Evolutionary conservation across 2,797 vertebrate genomes (phyloP), one percentile per base, ranked within the genome.

Genomic region (Menidia menidia): DNA sequence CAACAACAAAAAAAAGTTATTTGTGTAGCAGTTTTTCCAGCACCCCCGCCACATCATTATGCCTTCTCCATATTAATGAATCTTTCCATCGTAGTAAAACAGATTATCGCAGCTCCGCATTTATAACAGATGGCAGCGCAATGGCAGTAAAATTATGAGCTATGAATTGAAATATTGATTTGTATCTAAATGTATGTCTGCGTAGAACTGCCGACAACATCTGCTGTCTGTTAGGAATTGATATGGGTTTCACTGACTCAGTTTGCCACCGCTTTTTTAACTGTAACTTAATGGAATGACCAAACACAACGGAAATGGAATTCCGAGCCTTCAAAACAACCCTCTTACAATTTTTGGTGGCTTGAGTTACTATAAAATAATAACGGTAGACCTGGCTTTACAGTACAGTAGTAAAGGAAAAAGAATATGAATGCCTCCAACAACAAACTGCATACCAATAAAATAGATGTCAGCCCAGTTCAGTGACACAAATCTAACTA

Each of bases 131-230:
- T 60, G 64, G 39, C 71, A 76, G 61, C 71, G 68, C 87, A 85
- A 87, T 81, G 72, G 32, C 71, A 70, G 70, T 63, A 69, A 77
- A 82, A 89, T 91, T 88, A 90, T 80, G 73, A 82, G 78, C 82
- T 79, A 82, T 82, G 77, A 88, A 87, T 85, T 87, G 87, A 86
- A 85, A 87, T 86, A 76, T 76, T 87, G 84, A 87, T 87, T 78
- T 63, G 69, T 78, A 85, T 86, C 80, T 74, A 25, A 25, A 25
- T 25, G 25, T 25, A 25, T 75, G 72, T 39, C 70, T 63, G 80
- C 83, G 68, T 80, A 45, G 68, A 83, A 85, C 80, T 66, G 77
- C 81, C 79, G 83, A 81, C 75, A 88, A 78, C 76, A 88, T 79
- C 11, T 35, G 41, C 51, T 48, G 75, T 86, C 87, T 87, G 82